Evolutionary conservation across 2,797 vertebrate genomes (phyloP).

Genomic region (Hemitrygon akajei): DNA sequence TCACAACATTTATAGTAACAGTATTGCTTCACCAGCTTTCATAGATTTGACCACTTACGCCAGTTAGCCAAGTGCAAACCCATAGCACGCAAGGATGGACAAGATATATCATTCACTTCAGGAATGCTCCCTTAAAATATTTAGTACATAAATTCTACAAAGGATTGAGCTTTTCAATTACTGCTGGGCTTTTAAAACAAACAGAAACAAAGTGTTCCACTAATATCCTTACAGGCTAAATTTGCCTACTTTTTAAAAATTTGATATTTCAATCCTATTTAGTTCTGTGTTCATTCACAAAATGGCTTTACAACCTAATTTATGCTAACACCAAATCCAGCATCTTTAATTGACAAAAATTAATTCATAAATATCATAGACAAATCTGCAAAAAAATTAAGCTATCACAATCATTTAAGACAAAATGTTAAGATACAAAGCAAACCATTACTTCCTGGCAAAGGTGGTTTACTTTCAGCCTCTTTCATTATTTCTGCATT

Average conservation of each 20-base stretch:
- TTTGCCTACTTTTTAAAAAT: background rate
- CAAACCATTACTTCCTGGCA: conserved; percentile 42
- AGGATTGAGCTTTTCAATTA: background rate
- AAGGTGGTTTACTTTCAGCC: conserved; percentile 40
- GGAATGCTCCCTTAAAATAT: too few relatives aligned
- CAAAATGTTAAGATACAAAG: background rate
- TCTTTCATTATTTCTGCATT: conserved; percentile 45
- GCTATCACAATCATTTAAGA: background rate
- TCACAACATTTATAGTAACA: too few relatives aligned
- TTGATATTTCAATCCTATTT: background rate
- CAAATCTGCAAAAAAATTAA: background rate
- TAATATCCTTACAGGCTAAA: background rate
- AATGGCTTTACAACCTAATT: background rate
- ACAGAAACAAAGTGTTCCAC: background rate
- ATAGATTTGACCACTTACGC: background rate
- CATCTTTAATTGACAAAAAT: background rate
- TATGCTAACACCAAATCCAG: background rate
- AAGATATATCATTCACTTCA: background rate
- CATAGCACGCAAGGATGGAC: background rate
- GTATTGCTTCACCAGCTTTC: background rate
- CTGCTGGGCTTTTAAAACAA: background rate
- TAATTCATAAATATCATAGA: background rate
- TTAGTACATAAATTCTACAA: background rate
- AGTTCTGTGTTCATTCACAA: background rate
- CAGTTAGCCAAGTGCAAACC: background rate